phyloP scores from a whole-genome alignment of 2,797 vertebrate species.

The Podargus strigoides region DNA sequence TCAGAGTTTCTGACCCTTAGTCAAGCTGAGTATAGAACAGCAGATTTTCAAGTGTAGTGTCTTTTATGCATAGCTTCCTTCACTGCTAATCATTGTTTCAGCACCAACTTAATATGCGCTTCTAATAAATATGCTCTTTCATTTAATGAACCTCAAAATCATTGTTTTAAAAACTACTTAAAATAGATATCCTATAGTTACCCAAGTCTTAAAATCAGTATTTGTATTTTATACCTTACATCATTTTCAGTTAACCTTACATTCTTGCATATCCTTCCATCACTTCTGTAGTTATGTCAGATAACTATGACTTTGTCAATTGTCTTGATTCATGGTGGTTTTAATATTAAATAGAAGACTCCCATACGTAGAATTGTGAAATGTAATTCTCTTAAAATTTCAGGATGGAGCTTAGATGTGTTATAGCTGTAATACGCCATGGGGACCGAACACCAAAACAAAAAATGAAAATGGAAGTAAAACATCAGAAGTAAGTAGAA shows the following conservation, averaged over 20 bases:
- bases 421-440: constrained; percentile 88
- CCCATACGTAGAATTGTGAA: not conserved
- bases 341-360: not conserved
- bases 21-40: constrained; percentile 55
- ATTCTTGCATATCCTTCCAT: constrained; percentile 5
- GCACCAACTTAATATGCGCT: constrained; percentile 15
- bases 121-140: constrained; percentile 52
- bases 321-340: not conserved
- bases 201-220: constrained; percentile 17
- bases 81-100: constrained; percentile 37
- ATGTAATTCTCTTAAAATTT: constrained; percentile 19
- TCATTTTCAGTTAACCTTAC: constrained; percentile 46
- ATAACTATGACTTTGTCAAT: not conserved
- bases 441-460: constrained; percentile 89
- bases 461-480: constrained; percentile 94
- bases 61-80: constrained; percentile 9
- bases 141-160: constrained; percentile 37
- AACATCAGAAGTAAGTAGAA: constrained; percentile 81
- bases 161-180: constrained; percentile 5
- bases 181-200: constrained; percentile 19
- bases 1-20: constrained; percentile 43
- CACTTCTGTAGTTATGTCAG: constrained; percentile 7
- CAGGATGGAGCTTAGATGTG: constrained; percentile 90
- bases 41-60: constrained; percentile 16
- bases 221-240: not conserved